Base-by-base conservation (phyloP, 2,113 vertebrate genomes). In the Neogobius melanostomus region DNA sequence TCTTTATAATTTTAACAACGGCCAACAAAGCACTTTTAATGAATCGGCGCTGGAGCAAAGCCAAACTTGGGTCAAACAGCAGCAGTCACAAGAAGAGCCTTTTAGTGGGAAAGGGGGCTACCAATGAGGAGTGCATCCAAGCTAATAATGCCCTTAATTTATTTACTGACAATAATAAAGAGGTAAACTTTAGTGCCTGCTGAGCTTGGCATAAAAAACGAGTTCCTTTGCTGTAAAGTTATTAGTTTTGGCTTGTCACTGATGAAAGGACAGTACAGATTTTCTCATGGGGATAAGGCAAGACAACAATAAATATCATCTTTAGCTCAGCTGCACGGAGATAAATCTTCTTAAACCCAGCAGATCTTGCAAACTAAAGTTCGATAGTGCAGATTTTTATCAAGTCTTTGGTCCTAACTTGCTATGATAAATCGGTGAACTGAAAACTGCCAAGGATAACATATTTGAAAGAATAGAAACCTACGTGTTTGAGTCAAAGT, bases 41-140 rank as follows among this genome's bases (percentile, higher is more conserved):
- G 47, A 46, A 50, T 72, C 53, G 57, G 7, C 65, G 28, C 53
- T 72, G 63, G 53, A 14, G 17, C 16, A 6, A 11, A 46, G 54
- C 46, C 63, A 43, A 51, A 17, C 14, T 17, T 53, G 48, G 48
- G 8, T 43, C n/a, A 14, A 57, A 52, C 42, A 63, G 0, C 36
- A 46, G n/a, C 8, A 43, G 49, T 14, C 49, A 51, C 12, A 51
- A 51, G 49, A 11, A 51, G 15, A 51, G 3, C 49, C 11, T 51
- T 14, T 3, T 4, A 14, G 12, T 14, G 8, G 2, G 14, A 6
- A 51, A 11, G 49, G 21, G 52, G 6, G n/a, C 49, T 12, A 51
- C 6, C 15, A 52, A 52, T 7, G 50, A n/a, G n/a, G 15, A 11
- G 28, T 28, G 53, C 10, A 9, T 54, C 9, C 16, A 54, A 21